phyloP scores from a whole-genome alignment of 2,113 vertebrate genomes.

The Siniperca chuatsi region DNA sequence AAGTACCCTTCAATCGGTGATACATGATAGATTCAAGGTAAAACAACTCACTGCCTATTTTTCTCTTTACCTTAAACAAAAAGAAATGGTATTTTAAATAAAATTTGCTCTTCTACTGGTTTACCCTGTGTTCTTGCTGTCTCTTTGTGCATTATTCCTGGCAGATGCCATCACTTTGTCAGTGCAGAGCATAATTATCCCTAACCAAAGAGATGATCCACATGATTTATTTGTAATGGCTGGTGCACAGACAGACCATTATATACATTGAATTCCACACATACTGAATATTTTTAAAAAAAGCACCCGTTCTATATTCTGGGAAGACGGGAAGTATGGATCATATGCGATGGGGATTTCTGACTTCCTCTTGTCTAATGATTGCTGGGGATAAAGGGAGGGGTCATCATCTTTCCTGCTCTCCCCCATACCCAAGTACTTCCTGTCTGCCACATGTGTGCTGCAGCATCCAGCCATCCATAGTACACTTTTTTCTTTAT shows the following conservation, averaged over 20 bases:
- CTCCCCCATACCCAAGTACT: conserved; percentile 27
- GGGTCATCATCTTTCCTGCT: conserved; percentile 65
- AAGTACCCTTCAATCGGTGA: not conserved
- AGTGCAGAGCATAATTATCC: conserved; percentile 32
- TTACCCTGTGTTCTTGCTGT: conserved; percentile 15
- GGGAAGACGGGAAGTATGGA: conserved; percentile 65
- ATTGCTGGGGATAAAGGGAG: conserved; percentile 70
- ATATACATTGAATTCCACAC: conserved; percentile 49
- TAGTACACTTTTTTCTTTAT: conserved; percentile 12
- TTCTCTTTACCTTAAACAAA: not conserved
- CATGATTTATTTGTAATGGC: conserved; percentile 62
- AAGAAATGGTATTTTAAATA: conserved; percentile 16
- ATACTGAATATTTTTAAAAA: conserved; percentile 34
- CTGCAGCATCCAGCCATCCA: conserved; percentile 52
- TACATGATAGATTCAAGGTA: not conserved
- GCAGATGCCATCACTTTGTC: conserved; percentile 44
- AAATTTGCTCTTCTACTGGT: conserved; percentile 4
- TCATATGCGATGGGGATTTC: conserved; percentile 73
- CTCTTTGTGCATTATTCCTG: conserved; percentile 41
- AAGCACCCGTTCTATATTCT: conserved; percentile 46
- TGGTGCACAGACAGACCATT: conserved; percentile 57
- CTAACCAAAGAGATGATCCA: conserved; percentile 56
- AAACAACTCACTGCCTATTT: not conserved
- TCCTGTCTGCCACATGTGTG: conserved; percentile 75
- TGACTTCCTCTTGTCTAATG: conserved; percentile 74